These are phyloP conservation scores for Calliopsis andreniformis DNA, from an alignment of 1,140 invertebrate genomes.

Conservation along the genomic window DNA sequence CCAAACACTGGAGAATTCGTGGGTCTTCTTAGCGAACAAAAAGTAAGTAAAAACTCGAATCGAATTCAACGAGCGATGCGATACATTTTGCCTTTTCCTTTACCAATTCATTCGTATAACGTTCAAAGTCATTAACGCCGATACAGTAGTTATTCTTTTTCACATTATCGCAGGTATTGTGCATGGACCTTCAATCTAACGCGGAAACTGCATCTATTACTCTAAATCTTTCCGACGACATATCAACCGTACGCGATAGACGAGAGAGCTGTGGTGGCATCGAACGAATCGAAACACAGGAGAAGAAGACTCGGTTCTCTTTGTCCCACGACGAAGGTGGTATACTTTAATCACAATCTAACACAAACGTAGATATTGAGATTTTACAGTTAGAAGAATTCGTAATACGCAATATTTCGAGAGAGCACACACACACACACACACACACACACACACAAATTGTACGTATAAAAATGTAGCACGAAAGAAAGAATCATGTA, in stretches of 20 bases:
- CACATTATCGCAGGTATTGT: conserved; percentile 73
- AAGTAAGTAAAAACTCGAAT: conserved; percentile 84
- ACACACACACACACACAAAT: too few relatives aligned
- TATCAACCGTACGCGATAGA: conserved; percentile 71
- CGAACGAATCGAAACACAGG: conserved; percentile 81
- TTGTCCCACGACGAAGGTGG: conserved; percentile 93
- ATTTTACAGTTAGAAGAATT: too few relatives aligned
- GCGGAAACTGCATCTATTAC: conserved; percentile 68
- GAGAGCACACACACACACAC: too few relatives aligned
- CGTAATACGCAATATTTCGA: too few relatives aligned
- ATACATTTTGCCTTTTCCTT: too few relatives aligned
- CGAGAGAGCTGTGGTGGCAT: conserved; percentile 65
- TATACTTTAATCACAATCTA: not conserved
- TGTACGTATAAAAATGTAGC: too few relatives aligned
- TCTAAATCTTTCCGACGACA: conserved; percentile 73
- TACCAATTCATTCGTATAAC: too few relatives aligned
- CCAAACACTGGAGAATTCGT: conserved; percentile 83
- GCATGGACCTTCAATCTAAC: conserved; percentile 77
- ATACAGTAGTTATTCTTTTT: not conserved
- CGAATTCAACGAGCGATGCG: too few relatives aligned
- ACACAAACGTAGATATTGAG: too few relatives aligned
- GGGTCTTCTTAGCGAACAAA: conserved; percentile 88
- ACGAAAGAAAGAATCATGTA: too few relatives aligned
- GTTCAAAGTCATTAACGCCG: too few relatives aligned
- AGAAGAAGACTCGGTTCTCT: conserved; percentile 87